phyloP scores from a whole-genome alignment of 2,797 vertebrate genomes.

The Bovichtus diacanthus region DNA sequence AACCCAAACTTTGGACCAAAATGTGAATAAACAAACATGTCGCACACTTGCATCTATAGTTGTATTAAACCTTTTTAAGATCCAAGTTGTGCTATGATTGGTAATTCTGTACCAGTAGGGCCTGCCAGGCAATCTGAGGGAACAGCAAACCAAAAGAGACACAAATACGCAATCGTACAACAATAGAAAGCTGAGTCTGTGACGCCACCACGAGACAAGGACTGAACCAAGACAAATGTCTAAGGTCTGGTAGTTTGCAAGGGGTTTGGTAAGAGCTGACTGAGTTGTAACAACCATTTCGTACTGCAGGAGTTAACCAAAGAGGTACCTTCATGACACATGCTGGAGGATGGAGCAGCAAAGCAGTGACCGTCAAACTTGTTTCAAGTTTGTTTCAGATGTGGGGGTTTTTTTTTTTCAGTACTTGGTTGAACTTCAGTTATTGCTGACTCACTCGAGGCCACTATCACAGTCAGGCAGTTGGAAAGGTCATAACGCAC shows the following conservation, averaged over 20 bases:
- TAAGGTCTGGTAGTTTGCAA: background rate
- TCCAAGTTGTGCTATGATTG: too few species aligned
- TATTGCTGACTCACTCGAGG: conserved; percentile 8
- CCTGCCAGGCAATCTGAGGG: too few species aligned
- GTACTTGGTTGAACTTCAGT: background rate
- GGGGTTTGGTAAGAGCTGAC: background rate
- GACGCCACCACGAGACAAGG: background rate
- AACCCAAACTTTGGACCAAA: background rate
- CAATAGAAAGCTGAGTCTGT: background rate
- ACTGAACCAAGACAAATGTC: conserved; percentile 2
- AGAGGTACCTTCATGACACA: background rate
- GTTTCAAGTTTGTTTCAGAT: background rate
- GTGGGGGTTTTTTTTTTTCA: accelerated
- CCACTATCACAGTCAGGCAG: background rate
- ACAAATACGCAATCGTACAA: background rate
- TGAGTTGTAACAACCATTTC: background rate
- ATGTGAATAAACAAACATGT: background rate
- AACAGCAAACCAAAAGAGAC: background rate
- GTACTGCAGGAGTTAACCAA: conserved; percentile 8
- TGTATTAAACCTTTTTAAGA: background rate
- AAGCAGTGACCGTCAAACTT: background rate
- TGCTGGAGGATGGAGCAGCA: background rate
- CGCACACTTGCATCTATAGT: background rate
- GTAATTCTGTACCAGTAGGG: too few species aligned
- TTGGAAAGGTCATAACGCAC: background rate